Evolutionary conservation across 2,797 vertebrate genomes (phyloP).

Genomic region (Mormyrops boulengeri): DNA sequence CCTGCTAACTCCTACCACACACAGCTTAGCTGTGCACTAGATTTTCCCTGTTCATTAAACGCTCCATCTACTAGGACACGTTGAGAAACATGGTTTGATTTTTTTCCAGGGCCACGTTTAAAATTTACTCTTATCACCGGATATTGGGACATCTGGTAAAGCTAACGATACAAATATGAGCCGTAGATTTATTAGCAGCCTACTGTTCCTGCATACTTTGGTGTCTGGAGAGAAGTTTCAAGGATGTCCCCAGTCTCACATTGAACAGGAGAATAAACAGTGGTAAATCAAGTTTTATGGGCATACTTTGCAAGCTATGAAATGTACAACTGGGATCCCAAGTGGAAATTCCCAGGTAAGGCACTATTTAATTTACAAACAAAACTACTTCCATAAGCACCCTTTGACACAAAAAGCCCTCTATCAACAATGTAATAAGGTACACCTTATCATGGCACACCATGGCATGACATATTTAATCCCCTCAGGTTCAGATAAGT

Average conservation of each 20-base stretch:
- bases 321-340: constrained; percentile 9
- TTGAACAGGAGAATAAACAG: constrained; percentile 39
- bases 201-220: not conserved
- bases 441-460: not conserved
- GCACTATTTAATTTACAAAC: not conserved
- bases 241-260: constrained; percentile 29
- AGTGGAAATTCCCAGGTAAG: not conserved
- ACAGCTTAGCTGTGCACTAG: not conserved
- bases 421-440: not conserved
- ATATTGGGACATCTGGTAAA: not conserved
- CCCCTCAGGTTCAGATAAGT: not conserved
- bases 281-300: constrained; percentile 33
- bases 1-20: not conserved
- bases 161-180: not conserved
- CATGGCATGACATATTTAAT: not conserved
- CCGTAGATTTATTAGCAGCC: constrained; percentile 14
- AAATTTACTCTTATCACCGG: not conserved
- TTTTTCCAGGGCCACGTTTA: not conserved
- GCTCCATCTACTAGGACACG: not conserved
- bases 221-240: constrained; percentile 15
- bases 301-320: constrained; percentile 21
- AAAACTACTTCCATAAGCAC: not conserved
- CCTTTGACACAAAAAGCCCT: not conserved
- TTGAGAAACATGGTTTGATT: not conserved
- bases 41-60: not conserved